A percentile compares a stretch with the other conserved stretches of the same genome.
Conservation (phyloP, 1,140 invertebrate species). For the Drosophila gunungcola region DNA sequence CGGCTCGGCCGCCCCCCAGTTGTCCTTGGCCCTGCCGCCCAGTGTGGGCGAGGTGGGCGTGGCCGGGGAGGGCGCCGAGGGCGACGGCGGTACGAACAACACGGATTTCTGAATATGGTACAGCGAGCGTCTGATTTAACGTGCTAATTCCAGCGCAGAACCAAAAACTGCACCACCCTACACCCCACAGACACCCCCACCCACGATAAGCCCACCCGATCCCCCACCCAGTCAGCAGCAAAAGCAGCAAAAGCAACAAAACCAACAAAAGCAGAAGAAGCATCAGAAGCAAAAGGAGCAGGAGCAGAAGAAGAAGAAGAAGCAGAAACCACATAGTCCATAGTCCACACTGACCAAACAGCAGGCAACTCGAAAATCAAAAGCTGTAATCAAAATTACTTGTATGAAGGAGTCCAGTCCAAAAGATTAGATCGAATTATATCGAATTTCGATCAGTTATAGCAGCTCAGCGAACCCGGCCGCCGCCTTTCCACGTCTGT, state of each 20-base stretch:
- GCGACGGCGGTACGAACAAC: conserved; percentile 79
- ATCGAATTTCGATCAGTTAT: conserved; percentile 3
- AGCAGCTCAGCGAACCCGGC: conserved; percentile 33
- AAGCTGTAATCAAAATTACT: conserved; percentile 75
- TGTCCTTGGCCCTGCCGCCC: conserved; percentile 86
- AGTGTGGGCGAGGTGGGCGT: conserved; percentile 81
- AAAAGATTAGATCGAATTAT: conserved; percentile 14
- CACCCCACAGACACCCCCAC: conserved; percentile 31
- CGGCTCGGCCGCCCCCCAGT: conserved; percentile 86
- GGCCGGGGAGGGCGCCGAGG: conserved; percentile 85
- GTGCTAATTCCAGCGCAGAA: conserved; percentile 73
- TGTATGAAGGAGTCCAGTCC: conserved; percentile 31
- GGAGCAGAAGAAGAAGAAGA: conserved; percentile 19
- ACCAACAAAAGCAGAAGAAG: conserved; percentile 1
- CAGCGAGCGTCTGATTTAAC: conserved; percentile 88
- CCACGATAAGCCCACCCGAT: conserved; percentile 37
- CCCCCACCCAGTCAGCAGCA: conserved; percentile 21
- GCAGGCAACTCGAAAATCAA: conserved; percentile 71
- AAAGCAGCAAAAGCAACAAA: conserved; percentile 8
- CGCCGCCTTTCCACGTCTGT: conserved; percentile 61
- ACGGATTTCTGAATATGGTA: conserved; percentile 88
- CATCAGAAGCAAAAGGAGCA: conserved; percentile 29
- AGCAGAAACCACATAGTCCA: conserved; percentile 35
- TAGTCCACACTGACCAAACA: conserved; percentile 21
- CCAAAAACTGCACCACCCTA: conserved; percentile 16